Evolutionary conservation across 2,888 invertebrate species (phyloP), one percentile per base, ranked within the genome.

Genomic region (Ochropleura leucogaster): DNA sequence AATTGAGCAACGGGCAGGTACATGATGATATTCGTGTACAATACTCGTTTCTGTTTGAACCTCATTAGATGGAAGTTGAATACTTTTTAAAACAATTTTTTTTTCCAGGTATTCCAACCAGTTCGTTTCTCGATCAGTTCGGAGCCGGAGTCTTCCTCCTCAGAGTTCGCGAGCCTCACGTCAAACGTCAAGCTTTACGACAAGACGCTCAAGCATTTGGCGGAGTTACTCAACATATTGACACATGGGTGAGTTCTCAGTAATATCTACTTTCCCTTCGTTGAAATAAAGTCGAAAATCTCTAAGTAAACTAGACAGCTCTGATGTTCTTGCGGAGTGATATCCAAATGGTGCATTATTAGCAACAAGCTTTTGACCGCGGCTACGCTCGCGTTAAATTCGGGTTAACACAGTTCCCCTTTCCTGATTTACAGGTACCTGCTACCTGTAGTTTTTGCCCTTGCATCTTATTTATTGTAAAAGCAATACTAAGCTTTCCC

Each of bases 141-240:
- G 0, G 94, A 94, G 66, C 60, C 89, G 0, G 92, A 93, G 44
- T 68, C 77, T 0, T 80, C 90, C 0, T 74, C 89, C 0, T 72
- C 89, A 0, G 94, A 94, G 72, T 90, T 86, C 76, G 74, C 86
- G 10, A 85, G 83, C 5, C 90, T 93, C 74, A 76, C 90, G 7
- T 72, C 90, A 6, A 95, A 95, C 76, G 93, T 96, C 20, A 95
- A 94, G 62, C 69, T 95, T 1, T 96, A 96, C 83, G 95, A 96
- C 77, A 88, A 92, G 16, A 93, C 95, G 0, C 83, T 96, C 30
- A 95, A 95, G 68, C 94, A 96, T 72, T 80, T 96, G 2, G 90
- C 95, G 0, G 93, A 94, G 0, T 83, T 94, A 5, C 89, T 96
- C 16, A 95, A 95, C 60, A 79, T 84, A n/a, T 68, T 95, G 18